Evolutionary conservation across 2,888 invertebrate genomes (phyloP).

Genomic region (Andricus curvator): DNA sequence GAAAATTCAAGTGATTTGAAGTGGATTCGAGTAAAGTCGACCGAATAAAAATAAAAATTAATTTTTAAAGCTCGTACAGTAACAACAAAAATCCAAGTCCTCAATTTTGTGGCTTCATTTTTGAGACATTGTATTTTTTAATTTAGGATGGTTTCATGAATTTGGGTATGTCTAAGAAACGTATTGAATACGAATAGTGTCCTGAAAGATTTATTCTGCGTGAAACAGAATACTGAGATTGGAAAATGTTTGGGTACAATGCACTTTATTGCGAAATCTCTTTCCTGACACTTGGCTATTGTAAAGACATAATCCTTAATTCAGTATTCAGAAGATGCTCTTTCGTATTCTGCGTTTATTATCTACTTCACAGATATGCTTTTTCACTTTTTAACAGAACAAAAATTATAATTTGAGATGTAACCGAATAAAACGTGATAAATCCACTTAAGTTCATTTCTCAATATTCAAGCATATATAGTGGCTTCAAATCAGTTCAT

Average conservation of each 20-base stretch:
- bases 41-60: no score
- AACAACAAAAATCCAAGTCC: no score
- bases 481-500: no score
- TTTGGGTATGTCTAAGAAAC: neutral
- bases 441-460: no score
- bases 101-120: no score
- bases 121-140: no score
- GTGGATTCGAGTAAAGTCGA: no score
- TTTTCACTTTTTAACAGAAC: neutral
- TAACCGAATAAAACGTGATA: no score
- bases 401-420: no score
- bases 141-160: neutral
- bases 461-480: no score
- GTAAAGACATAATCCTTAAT: slow-evolving; percentile 11
- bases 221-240: neutral
- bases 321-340: neutral
- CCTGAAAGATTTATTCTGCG: neutral
- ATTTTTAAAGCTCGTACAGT: no score
- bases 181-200: neutral
- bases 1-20: no score
- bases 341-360: neutral
- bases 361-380: neutral
- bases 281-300: slow-evolving; percentile 41
- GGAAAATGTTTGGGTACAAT: slow-evolving; percentile 47
- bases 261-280: slow-evolving; percentile 47